These are phyloP conservation scores for Chelon labrosus DNA, from an alignment of 2,797 vertebrate species.

Conservation along the genomic window DNA sequence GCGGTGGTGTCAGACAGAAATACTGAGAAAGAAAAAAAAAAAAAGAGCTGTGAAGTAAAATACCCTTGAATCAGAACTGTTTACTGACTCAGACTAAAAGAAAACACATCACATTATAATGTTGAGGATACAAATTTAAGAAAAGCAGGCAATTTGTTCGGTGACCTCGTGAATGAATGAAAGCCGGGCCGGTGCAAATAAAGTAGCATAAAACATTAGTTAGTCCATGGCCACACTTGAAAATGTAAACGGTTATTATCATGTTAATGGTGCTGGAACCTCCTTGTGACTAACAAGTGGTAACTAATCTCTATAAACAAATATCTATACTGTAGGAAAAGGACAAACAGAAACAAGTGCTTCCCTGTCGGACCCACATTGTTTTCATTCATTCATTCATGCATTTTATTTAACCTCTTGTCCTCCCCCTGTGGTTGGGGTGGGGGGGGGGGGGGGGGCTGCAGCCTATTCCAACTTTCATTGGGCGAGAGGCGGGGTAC, in stretches of 20 bases:
- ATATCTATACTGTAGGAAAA: no score
- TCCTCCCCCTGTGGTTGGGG: no score
- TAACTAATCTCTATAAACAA: no score
- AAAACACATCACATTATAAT: not conserved
- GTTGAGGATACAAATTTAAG: not conserved
- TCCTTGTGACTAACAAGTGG: not conserved
- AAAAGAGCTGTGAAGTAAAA: conserved; percentile 5
- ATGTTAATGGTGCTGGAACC: not conserved
- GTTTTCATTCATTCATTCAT: no score
- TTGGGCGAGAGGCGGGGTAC: no score
- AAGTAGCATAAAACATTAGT: not conserved
- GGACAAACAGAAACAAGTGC: no score
- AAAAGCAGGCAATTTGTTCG: not conserved
- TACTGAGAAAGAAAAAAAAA: conserved; percentile 22
- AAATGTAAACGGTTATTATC: not conserved
- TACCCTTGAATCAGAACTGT: conserved; percentile 3
- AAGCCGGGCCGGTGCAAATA: not conserved
- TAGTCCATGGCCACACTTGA: not conserved
- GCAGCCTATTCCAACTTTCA: no score
- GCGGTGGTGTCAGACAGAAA: conserved; percentile 16
- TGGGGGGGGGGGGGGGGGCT: no score
- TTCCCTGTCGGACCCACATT: no score
- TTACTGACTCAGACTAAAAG: not conserved
- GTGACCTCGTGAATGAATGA: conserved; percentile 13
- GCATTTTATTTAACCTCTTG: no score